Evolutionary conservation across 1,140 invertebrate species (phyloP).

Genomic region (Psilanteris sp.): DNA sequence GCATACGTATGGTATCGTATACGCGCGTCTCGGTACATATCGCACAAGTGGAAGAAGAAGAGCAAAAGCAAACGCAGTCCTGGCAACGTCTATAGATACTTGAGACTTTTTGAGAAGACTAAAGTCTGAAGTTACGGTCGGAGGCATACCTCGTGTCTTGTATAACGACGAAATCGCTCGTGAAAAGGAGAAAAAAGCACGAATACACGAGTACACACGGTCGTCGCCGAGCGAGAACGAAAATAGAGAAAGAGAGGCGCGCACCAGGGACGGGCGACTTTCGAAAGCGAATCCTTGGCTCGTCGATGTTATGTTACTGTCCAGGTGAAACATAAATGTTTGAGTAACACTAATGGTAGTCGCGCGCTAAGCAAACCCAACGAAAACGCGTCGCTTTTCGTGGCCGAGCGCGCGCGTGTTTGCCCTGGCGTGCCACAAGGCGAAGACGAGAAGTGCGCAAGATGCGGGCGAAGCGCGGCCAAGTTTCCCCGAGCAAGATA

Average conservation of each 20-base stretch:
- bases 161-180: conserved; percentile 53
- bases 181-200: conserved; percentile 27
- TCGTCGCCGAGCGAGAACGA: neutral
- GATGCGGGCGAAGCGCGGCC: conserved; percentile 61
- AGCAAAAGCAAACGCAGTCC: conserved; percentile 61
- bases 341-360: conserved; percentile 49
- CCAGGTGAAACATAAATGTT: conserved; percentile 55
- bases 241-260: neutral
- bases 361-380: conserved; percentile 13
- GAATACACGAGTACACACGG: neutral
- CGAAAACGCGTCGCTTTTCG: conserved; percentile 18
- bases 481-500: conserved; percentile 63
- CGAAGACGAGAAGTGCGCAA: conserved; percentile 38
- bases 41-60: conserved; percentile 56
- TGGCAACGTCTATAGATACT: conserved; percentile 62
- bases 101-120: conserved; percentile 61
- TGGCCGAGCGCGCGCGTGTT: neutral
- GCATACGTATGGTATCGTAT: conserved; percentile 63
- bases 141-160: conserved; percentile 35
- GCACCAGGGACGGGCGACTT: conserved; percentile 6
- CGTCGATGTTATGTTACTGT: conserved; percentile 55
- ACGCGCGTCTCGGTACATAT: conserved; percentile 55
- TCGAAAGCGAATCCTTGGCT: conserved; percentile 15
- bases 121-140: conserved; percentile 53
- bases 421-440: conserved; percentile 34